Conservation (phyloP, 1,140 invertebrate species). For the Aphaenogaster rudis region DNA sequence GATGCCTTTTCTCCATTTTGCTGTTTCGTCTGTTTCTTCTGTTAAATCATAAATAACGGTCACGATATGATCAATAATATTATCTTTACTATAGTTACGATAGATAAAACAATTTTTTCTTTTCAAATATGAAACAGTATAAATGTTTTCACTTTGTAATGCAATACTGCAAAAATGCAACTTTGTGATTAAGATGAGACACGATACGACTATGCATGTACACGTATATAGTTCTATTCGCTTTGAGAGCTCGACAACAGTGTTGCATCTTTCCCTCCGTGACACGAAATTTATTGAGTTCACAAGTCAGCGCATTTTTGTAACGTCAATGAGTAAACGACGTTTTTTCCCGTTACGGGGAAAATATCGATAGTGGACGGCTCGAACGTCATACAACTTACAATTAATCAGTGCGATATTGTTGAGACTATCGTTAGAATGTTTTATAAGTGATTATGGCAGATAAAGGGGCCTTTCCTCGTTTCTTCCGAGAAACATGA, state of each 20-base stretch:
- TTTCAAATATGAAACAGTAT: background rate
- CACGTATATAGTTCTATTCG: background rate
- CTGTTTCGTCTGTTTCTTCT: background rate
- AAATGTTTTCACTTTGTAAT: background rate
- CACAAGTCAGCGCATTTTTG: background rate
- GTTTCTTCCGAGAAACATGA: background rate
- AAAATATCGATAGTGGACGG: background rate
- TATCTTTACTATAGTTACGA: background rate
- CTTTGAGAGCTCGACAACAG: background rate
- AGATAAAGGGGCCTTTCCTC: background rate
- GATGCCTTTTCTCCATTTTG: slow-evolving; percentile 29
- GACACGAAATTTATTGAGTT: background rate
- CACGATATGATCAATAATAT: background rate
- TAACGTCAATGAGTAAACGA: background rate
- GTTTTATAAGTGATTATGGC: background rate
- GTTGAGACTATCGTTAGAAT: background rate
- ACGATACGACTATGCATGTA: background rate
- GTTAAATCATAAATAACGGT: background rate
- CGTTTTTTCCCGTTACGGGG: background rate
- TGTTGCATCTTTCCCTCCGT: background rate
- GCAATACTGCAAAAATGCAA: background rate
- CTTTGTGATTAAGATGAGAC: background rate
- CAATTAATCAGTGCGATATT: background rate
- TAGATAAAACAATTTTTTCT: background rate
- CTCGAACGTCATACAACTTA: background rate